phyloP scores from a whole-genome alignment of 1,140 invertebrate genomes.

The Drosophila prosaltans region DNA sequence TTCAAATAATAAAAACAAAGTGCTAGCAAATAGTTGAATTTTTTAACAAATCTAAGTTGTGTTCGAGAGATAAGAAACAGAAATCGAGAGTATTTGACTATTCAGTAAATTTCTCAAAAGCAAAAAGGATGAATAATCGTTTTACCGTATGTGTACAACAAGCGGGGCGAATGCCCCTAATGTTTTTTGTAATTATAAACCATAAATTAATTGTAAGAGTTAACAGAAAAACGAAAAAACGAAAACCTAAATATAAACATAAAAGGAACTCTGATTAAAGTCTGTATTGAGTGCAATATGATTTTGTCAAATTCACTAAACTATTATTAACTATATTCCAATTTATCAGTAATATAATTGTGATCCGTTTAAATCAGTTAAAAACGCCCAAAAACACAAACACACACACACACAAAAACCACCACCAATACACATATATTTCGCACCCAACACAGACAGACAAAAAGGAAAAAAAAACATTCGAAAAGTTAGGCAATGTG shows the following conservation, averaged over 20 bases:
- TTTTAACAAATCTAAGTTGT: slow-evolving; percentile 60
- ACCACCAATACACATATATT: slow-evolving; percentile 24
- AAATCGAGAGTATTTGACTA: slow-evolving; percentile 38
- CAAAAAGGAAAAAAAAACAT: slow-evolving; percentile 37
- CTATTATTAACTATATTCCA: slow-evolving; percentile 34
- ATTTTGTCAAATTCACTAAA: slow-evolving; percentile 34
- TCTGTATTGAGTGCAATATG: slow-evolving; percentile 41
- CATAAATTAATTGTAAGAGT: slow-evolving; percentile 63
- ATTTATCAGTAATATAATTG: slow-evolving; percentile 27
- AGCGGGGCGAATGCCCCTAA: slow-evolving; percentile 38
- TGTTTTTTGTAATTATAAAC: slow-evolving; percentile 72
- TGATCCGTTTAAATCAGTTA: slow-evolving; percentile 39
- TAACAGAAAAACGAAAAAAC: slow-evolving; percentile 25
- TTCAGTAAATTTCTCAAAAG: slow-evolving; percentile 33
- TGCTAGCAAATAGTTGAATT: slow-evolving; percentile 56
- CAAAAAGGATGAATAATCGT: slow-evolving; percentile 20
- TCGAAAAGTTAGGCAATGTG: slow-evolving; percentile 59
- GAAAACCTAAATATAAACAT: slow-evolving; percentile 7
- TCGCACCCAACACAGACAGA: slow-evolving; percentile 32
- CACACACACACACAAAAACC: slow-evolving; percentile 25
- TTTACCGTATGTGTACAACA: slow-evolving; percentile 23
- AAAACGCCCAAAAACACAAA: slow-evolving; percentile 17
- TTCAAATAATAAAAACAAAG: slow-evolving; percentile 42
- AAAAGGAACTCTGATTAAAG: slow-evolving; percentile 22
- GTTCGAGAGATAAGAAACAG: slow-evolving; percentile 41